Evolutionary conservation across 2,113 vertebrate genomes (phyloP), one percentile per base, ranked within the genome.

Genomic region (Pelmatolapia mariae): DNA sequence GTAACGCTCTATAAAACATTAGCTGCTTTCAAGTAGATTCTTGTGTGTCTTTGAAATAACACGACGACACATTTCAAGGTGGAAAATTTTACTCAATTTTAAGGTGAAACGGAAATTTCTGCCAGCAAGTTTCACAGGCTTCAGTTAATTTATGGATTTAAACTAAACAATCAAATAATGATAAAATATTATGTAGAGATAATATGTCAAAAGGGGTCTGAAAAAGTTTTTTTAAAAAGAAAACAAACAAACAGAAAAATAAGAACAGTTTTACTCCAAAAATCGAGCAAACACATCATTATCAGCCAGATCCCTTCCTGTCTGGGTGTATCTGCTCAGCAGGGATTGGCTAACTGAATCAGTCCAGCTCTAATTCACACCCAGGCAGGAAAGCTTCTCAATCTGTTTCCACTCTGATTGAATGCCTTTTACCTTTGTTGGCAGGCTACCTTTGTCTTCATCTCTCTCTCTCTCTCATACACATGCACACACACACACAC

Each of bases 1-100:
- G 91, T 83, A 84, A 94, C 10, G 91, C 92, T 94, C 94, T 91
- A 93, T 15, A 91, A 91, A 89, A 73, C 87, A 3, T 82, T 54
- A 76, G 57, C 7, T 31, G 31, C 52, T 76, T 68, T 57, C n/a
- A 56, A 84, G 78, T 57, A 40, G 19, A 68, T 81, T 22, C 18
- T 29, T 43, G 43, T 24, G 36, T 61, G 26, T 88, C 63, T 86
- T 83, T 81, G 83, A 45, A 87, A 82, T 40, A 45, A 78, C 53
- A 85, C 1, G 8, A 22, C 4, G 24, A 83, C 43, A 22, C 54
- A 33, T 3, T 3, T 31, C 2, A 24, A 8, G 22, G 8, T 26
- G 40, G 22, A 10, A 24, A 73, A 29, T 18, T 29, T 73, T 7
- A 2, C 24, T 47, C 40, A 26, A 6, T 18, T 56, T 56, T 45